These are phyloP conservation scores for Carassius gibelio DNA, from an alignment of 2,113 vertebrate genomes.

Conservation along the genomic window DNA sequence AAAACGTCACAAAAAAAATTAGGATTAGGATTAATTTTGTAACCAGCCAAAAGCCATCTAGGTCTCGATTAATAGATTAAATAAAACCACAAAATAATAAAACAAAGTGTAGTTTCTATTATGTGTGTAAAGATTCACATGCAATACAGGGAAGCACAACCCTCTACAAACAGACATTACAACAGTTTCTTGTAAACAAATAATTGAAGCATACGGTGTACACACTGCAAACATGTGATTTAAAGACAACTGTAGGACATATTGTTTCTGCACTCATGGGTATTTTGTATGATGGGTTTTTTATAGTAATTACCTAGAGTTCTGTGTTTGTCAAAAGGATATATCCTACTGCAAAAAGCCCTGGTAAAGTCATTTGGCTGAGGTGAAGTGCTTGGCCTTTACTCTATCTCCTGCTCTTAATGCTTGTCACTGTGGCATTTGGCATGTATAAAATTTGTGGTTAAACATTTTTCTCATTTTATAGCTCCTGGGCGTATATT, in stretches of 20 bases:
- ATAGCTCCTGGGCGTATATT: conserved; percentile 37
- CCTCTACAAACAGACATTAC: not conserved
- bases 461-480: conserved; percentile 48
- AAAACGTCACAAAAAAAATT: not conserved
- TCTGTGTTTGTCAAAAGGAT: conserved; percentile 41
- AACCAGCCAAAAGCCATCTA: not conserved
- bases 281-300: conserved; percentile 47
- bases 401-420: conserved; percentile 32
- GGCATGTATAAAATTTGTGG: conserved; percentile 35
- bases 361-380: conserved; percentile 37
- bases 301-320: conserved; percentile 43
- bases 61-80: not conserved
- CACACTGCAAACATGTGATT: conserved; percentile 10
- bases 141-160: not conserved
- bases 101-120: not conserved
- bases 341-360: conserved; percentile 19
- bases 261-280: conserved; percentile 5
- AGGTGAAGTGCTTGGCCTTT: conserved; percentile 33
- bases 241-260: conserved; percentile 6
- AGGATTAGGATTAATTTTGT: not conserved
- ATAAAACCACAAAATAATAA: not conserved
- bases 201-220: not conserved
- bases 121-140: not conserved
- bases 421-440: conserved; percentile 17
- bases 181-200: not conserved